Base-by-base conservation (phyloP, 2,797 vertebrate species). In the Pelobates cultripes region DNA sequence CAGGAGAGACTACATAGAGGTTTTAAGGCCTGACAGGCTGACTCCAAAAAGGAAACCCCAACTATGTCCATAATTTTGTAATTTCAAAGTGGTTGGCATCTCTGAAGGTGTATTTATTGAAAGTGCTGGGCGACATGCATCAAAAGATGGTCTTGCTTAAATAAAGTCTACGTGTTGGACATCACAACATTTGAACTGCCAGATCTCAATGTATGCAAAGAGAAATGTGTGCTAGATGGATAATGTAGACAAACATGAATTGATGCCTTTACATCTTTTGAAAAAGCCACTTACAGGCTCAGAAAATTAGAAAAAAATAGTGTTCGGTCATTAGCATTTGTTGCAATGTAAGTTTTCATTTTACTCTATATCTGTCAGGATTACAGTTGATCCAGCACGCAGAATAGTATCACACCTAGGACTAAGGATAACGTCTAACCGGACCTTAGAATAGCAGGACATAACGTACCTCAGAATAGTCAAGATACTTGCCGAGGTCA, bases 31-130 rank as follows among this genome's bases (percentile, higher is more conserved):
- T 79, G 28, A 28, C 47, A 76, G 63, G 28, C 66, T 51, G 77
- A 60, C 76, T 76, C 78, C 67, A 28, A 67, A 28, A 72, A 76
- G 73, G 47, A 79, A 82, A 76, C 76, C 73, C 77, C 72, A 84
- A 71, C 76, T 83, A 79, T 84, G 72, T 79, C 71, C 61, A 45
- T 17, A 75, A 79, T 79, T 69, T 45, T 12, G 60, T 43, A 71
- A 47, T 44, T 70, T 64, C 17, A 75, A 43, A 57, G 40, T 45
- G 53, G 67, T 79, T 79, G 82, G 77, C 82, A 79, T 71, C 67
- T 10, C 43, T 40, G 66, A 78, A 79, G 77, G 82, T 55, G 63
- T 51, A 75, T 53, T 79, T 55, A 71, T 64, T 70, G 44, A 68
- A 63, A 75, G 43, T 55, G 12, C 47, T 73, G 66, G 40, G 70